phyloP scores from a whole-genome alignment of 2,113 vertebrate genomes.

The Mesocricetus auratus region DNA sequence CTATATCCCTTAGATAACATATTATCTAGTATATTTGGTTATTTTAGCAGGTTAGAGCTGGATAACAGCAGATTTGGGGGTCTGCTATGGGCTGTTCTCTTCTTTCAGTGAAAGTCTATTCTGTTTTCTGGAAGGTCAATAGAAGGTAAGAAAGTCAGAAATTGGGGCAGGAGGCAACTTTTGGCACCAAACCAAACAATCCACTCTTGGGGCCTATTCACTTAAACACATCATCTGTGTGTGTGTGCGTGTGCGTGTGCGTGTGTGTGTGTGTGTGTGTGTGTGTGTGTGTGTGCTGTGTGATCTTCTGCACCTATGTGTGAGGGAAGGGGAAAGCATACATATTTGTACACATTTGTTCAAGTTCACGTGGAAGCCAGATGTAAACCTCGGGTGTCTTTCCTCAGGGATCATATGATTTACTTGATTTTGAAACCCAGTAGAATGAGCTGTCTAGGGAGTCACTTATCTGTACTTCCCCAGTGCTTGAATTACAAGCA shows the following conservation, averaged over 20 bases:
- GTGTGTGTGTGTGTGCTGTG: not conserved
- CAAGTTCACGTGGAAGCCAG: not conserved
- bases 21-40: not conserved
- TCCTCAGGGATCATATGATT: not conserved
- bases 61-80: not conserved
- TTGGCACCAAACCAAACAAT: not conserved
- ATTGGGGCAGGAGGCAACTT: accelerated
- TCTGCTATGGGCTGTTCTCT: not conserved
- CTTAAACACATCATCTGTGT: not conserved
- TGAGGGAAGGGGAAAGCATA: too few relatives aligned
- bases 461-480: not conserved
- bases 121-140: not conserved
- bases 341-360: not conserved
- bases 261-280: not conserved
- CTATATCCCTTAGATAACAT: not conserved
- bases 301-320: not conserved
- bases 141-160: not conserved
- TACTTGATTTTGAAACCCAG: not conserved
- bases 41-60: not conserved
- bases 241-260: not conserved
- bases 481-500: not conserved
- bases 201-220: too few relatives aligned
- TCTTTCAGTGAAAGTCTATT: not conserved
- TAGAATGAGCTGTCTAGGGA: not conserved
- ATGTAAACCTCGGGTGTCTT: too few relatives aligned